These are phyloP conservation scores for Apocrypta bakeri DNA, from an alignment of 1,140 invertebrate genomes.

Conservation along the genomic window DNA sequence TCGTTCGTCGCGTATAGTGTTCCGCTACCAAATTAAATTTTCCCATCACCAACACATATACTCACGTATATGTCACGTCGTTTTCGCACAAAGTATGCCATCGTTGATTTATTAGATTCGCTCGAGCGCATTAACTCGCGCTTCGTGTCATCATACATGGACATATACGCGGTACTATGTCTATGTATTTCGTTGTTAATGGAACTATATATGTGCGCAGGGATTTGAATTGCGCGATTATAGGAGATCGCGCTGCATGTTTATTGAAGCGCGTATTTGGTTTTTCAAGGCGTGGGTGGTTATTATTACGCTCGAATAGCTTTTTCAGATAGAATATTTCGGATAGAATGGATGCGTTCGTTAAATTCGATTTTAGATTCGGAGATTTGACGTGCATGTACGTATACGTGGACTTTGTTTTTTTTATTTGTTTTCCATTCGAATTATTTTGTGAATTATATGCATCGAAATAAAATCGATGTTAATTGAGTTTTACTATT, in stretches of 20 bases:
- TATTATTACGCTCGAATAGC: slow-evolving; percentile 11
- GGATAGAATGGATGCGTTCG: neutral
- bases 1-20: neutral
- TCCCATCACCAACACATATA: slow-evolving; percentile 13
- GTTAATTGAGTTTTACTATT: neutral
- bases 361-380: neutral
- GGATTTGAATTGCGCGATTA: slow-evolving; percentile 2
- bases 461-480: too few species aligned
- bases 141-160: slow-evolving; percentile 1
- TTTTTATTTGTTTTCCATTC: too few species aligned
- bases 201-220: neutral
- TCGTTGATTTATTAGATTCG: slow-evolving; percentile 63
- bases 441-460: too few species aligned
- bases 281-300: neutral
- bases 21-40: slow-evolving; percentile 33
- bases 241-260: neutral
- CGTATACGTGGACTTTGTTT: too few species aligned
- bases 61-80: slow-evolving; percentile 6
- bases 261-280: neutral
- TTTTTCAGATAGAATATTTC: neutral
- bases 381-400: too few species aligned
- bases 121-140: slow-evolving; percentile 45
- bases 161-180: neutral
- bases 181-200: slow-evolving; percentile 7
- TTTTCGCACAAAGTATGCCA: slow-evolving; percentile 51